Conservation (phyloP, 2,113 vertebrate species). For the Chiloscyllium plagiosum region DNA sequence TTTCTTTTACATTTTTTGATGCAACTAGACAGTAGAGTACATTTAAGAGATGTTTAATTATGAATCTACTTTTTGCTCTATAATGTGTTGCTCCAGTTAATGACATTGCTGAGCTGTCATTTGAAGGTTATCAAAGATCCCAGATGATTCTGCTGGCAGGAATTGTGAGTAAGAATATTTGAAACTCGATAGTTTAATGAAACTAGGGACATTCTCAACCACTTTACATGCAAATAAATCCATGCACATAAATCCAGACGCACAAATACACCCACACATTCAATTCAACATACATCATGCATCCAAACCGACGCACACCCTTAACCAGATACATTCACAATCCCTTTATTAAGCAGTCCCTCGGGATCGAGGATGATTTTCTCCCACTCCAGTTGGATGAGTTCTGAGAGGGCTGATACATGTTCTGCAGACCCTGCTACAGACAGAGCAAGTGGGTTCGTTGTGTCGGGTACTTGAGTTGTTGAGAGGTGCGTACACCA, state of each 20-base stretch:
- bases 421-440: background rate
- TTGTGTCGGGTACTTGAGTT: background rate
- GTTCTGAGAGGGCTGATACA: background rate
- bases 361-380: background rate
- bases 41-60: slow-evolving; percentile 26
- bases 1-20: background rate
- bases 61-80: background rate
- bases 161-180: slow-evolving; percentile 20
- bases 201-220: background rate
- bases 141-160: background rate
- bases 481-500: background rate
- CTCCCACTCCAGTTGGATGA: background rate
- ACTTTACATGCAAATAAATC: background rate
- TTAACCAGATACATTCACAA: background rate
- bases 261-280: too few relatives aligned
- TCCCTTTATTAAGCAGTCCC: background rate
- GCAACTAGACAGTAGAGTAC: background rate
- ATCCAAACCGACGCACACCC: too few relatives aligned
- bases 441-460: background rate
- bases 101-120: background rate
- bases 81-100: background rate
- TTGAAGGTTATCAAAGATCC: background rate
- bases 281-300: too few relatives aligned
- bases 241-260: background rate
- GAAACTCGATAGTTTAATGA: background rate